Percentiles rank a stretch among this genome's conserved stretches.
phyloP scores from a whole-genome alignment of 2,797 vertebrate genomes.

The Tinamus major region DNA sequence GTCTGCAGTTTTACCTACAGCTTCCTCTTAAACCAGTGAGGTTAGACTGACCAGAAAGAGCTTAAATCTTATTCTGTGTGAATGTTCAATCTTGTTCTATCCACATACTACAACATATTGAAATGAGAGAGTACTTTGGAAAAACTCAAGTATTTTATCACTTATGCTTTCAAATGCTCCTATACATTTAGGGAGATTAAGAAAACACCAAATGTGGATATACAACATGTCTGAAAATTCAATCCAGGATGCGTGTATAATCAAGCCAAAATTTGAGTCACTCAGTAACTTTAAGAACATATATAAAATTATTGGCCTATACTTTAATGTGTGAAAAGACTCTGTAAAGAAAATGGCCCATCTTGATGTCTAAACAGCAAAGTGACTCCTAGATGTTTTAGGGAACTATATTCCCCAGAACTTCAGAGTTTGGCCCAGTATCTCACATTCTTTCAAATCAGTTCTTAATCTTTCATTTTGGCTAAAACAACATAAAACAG shows the following conservation, averaged over 20 bases:
- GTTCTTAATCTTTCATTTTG: neutral
- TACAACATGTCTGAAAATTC: neutral
- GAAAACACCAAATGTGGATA: neutral
- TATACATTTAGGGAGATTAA: neutral
- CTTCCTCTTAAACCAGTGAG: neutral
- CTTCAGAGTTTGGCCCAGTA: neutral
- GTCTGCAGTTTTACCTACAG: neutral
- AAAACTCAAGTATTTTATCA: neutral
- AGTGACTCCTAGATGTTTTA: neutral
- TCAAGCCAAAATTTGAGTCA: neutral
- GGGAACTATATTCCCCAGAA: neutral
- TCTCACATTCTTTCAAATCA: neutral
- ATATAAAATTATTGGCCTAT: neutral
- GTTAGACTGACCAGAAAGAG: neutral
- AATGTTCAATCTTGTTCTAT: neutral
- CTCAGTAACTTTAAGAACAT: neutral
- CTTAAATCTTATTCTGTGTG: neutral
- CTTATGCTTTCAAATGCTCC: neutral
- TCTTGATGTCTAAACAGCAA: neutral
- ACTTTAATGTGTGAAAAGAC: neutral
- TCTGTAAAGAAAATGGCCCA: neutral
- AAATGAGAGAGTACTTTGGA: neutral
- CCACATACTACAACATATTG: neutral
- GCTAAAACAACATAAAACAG: neutral
- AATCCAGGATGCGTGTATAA: neutral